These are phyloP conservation scores for Calameuta pallipes DNA, from an alignment of 2,888 invertebrate genomes.

Conservation along the genomic window DNA sequence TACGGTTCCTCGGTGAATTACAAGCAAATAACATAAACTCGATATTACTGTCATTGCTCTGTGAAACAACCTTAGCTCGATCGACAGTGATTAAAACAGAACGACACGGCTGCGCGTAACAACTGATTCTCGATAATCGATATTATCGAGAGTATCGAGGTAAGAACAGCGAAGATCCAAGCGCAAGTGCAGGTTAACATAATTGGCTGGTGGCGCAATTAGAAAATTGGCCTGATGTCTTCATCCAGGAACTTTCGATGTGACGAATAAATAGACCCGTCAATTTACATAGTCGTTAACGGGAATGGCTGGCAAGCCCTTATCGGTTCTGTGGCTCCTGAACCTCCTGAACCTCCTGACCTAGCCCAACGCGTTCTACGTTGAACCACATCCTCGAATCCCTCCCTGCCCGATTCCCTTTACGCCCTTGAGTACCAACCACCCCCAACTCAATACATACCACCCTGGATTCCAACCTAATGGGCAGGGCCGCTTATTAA, in stretches of 20 bases:
- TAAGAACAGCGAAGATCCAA: neutral
- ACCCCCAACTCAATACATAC: slow-evolving; percentile 24
- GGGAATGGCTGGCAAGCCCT: slow-evolving; percentile 55
- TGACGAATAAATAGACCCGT: slow-evolving; percentile 61
- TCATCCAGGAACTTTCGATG: slow-evolving; percentile 48
- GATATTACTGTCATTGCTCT: neutral
- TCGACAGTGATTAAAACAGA: neutral
- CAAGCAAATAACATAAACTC: neutral
- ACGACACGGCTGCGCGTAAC: neutral
- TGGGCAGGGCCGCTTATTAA: slow-evolving; percentile 40
- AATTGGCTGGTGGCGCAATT: slow-evolving; percentile 34
- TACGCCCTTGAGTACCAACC: slow-evolving; percentile 23
- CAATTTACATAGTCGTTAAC: slow-evolving; percentile 64
- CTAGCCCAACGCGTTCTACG: slow-evolving; percentile 50
- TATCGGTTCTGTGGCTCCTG: slow-evolving; percentile 52
- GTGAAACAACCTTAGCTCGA: neutral
- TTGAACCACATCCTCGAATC: slow-evolving; percentile 18
- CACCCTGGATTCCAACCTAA: slow-evolving; percentile 30
- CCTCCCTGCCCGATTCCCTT: neutral
- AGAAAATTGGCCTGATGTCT: slow-evolving; percentile 52
- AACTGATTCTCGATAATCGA: neutral
- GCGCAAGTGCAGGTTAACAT: slow-evolving; percentile 36
- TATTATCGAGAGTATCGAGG: neutral
- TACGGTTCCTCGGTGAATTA: neutral
- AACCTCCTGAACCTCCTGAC: slow-evolving; percentile 53